Evolutionary conservation across 2,113 vertebrate species (phyloP), one percentile per base, ranked within the genome.

Genomic region (Hippocampus mohnikei): DNA sequence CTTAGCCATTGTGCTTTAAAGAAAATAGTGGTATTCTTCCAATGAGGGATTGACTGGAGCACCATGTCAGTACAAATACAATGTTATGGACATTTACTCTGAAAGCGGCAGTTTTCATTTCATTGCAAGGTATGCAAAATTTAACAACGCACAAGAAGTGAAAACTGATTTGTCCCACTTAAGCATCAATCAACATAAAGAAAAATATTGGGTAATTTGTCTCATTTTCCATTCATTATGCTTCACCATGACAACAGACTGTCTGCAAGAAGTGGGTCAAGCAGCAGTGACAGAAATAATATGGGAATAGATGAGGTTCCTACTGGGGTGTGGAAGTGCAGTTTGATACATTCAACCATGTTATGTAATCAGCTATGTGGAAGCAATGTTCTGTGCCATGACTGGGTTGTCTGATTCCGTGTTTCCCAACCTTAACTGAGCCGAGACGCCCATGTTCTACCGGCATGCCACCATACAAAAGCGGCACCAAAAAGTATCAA

Each of bases 261-360:
- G 81, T 80, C 67, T 74, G 59, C 72, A 74, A 75, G 81, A 88
- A 87, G 74, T 87, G 70, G 83, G 76, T 87, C 85, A 87, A 59
- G 74, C 56, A 44, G 59, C 67, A 67, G 25, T 67, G 73, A 40
- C 68, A 72, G 60, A 73, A 66, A 74, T 44, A 73, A 72, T 53
- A 25, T 61, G 9, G 23, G 66, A 67, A 63, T 3, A 37, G 70
- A 60, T 37, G 13, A 64, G 56, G 55, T 59, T 61, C 66, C 37
- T 44, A 55, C 25, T 21, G 8, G 27, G 15, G 18, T 40, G 33
- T 53, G n/a, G 33, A 60, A 12, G 21, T 25, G 73, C 3, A 3
- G 25, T 50, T 46, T 56, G 52, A 71, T 61, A 73, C 13, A 21
- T 2, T 23, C 13, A 23, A 27, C 20, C 50, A 8, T 4, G 6